Evolutionary conservation across 2,888 invertebrate species (phyloP).

Genomic region (Idaea biselata): DNA sequence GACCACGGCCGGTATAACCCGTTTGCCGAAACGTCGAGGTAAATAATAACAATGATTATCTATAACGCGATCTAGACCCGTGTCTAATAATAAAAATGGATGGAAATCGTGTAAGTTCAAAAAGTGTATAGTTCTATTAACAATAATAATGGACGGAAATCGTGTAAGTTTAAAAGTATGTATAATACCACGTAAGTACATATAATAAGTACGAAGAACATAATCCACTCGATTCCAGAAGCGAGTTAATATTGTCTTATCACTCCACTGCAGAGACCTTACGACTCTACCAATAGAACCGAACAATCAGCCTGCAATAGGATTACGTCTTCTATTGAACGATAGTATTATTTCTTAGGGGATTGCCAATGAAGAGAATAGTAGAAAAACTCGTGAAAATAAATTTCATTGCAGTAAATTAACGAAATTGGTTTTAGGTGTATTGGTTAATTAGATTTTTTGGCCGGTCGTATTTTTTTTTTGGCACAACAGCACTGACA

Average conservation of each 20-base stretch:
- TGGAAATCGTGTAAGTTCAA: no score
- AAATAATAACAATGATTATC: no score
- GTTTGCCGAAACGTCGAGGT: no score
- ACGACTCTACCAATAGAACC: neutral
- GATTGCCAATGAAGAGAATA: neutral
- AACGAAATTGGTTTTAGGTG: neutral
- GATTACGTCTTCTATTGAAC: conserved; percentile 2
- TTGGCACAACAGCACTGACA: no score
- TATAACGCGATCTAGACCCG: no score
- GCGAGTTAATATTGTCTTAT: conserved; percentile 11
- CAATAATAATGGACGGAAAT: no score
- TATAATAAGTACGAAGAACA: neutral
- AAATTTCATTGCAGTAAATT: no score
- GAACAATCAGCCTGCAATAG: neutral
- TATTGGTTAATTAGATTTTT: no score
- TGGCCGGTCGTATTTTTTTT: no score
- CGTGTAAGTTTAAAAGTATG: neutral
- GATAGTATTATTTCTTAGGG: neutral
- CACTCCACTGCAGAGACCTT: conserved; percentile 5
- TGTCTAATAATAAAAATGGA: no score
- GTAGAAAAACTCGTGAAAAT: neutral
- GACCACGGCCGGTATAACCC: no score
- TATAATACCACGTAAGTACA: neutral
- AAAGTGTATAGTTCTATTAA: no score
- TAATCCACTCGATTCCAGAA: conserved; percentile 3